Conservation (phyloP, 2,113 vertebrate genomes). For the Catharus minimus region DNA sequence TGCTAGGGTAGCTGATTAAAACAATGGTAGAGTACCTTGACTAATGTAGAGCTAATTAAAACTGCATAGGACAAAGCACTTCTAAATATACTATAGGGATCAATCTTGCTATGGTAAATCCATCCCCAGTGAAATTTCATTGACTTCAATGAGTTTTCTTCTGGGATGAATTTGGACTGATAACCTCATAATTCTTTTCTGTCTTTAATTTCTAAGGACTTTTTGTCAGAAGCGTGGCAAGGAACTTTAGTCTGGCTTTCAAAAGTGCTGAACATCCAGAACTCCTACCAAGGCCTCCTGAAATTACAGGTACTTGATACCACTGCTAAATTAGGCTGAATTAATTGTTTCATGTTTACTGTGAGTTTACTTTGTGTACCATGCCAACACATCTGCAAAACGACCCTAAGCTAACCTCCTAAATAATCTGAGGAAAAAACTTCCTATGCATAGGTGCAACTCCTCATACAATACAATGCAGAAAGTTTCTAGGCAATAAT, state of each 20-base stretch:
- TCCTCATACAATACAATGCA: background rate
- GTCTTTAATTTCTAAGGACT: conserved; percentile 21
- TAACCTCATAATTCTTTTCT: conserved; percentile 50
- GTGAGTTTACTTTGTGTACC: background rate
- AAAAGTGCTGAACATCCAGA: conserved; percentile 24
- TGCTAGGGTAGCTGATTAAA: background rate
- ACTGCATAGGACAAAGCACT: conserved; percentile 46
- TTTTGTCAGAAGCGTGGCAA: conserved; percentile 18
- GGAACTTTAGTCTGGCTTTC: conserved; percentile 14
- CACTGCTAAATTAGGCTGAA: background rate
- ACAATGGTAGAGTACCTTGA: conserved; percentile 46
- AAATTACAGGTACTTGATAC: background rate
- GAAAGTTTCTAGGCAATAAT: background rate
- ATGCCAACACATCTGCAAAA: background rate
- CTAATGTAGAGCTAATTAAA: conserved; percentile 60
- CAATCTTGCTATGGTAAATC: conserved; percentile 40
- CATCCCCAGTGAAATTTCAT: conserved; percentile 18
- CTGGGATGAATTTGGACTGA: conserved; percentile 42
- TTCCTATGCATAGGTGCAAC: background rate
- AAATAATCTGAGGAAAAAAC: background rate
- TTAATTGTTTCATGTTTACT: background rate
- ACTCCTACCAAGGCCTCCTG: background rate
- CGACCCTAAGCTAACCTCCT: background rate
- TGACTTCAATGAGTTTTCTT: conserved; percentile 39
- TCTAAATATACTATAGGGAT: conserved; percentile 38